Evolutionary conservation across 2,888 invertebrate species (phyloP).

Genomic region (Cistogaster globosa): DNA sequence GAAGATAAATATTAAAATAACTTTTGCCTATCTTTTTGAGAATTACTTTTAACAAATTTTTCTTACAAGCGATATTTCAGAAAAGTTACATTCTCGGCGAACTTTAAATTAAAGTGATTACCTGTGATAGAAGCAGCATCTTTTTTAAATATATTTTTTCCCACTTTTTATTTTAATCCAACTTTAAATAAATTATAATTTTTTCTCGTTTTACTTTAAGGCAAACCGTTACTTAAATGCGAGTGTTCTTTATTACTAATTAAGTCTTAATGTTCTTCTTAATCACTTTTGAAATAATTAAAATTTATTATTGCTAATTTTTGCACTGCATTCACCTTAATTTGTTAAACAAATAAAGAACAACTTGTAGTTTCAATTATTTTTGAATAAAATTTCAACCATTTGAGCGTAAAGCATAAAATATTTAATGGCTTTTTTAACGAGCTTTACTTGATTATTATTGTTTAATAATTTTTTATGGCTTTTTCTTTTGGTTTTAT

Average conservation of each 20-base stretch:
- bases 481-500: neutral
- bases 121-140: neutral
- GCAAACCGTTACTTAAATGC: too few relatives aligned
- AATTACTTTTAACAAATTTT: too few relatives aligned
- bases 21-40: too few relatives aligned
- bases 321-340: constrained; percentile 29
- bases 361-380: constrained; percentile 4
- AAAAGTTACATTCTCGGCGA: too few relatives aligned
- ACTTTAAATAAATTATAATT: too few relatives aligned
- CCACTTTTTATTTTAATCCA: too few relatives aligned
- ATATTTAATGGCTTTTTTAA: constrained; percentile 30
- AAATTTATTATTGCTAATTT: neutral
- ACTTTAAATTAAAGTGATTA: neutral
- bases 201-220: too few relatives aligned
- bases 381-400: neutral
- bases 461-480: constrained; percentile 17
- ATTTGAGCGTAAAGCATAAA: constrained; percentile 1
- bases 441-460: constrained; percentile 7
- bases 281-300: neutral
- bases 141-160: too few relatives aligned
- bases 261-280: too few relatives aligned
- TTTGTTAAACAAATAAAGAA: neutral
- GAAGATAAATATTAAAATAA: too few relatives aligned
- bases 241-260: too few relatives aligned
- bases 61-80: too few relatives aligned